These are phyloP conservation scores for Caenorhabditis drosophilae DNA, from an alignment of 2,888 invertebrate genomes.

Conservation along the genomic window DNA sequence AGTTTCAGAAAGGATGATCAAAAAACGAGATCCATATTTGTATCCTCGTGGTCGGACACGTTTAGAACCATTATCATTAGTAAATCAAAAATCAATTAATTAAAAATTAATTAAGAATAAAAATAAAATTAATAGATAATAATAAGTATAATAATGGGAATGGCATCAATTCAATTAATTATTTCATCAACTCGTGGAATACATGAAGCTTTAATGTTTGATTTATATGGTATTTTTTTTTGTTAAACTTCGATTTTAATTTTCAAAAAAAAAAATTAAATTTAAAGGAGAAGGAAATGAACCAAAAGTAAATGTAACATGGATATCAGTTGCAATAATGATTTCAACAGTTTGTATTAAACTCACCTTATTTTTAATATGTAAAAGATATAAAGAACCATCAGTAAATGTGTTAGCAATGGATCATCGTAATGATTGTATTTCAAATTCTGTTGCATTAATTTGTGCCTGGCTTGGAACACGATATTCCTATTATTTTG, in stretches of 20 bases:
- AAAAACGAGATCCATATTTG: conserved; percentile 69
- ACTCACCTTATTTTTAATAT: conserved; percentile 50
- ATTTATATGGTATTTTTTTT: conserved; percentile 5
- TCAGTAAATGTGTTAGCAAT: conserved; percentile 70
- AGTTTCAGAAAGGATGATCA: conserved; percentile 69
- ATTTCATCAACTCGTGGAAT: conserved; percentile 50
- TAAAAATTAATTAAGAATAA: neutral
- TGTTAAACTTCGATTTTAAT: too few species aligned
- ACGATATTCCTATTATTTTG: conserved; percentile 69
- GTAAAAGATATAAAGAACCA: conserved; percentile 55
- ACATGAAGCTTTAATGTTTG: conserved; percentile 6
- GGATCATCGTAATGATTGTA: conserved; percentile 72
- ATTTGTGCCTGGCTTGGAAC: conserved; percentile 68
- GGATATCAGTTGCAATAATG: conserved; percentile 62
- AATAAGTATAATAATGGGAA: conserved; percentile 71
- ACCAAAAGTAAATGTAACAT: conserved; percentile 47
- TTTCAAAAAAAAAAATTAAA: too few species aligned
- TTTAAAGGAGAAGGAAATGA: conserved; percentile 8
- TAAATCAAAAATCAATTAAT: conserved; percentile 35
- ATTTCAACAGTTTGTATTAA: conserved; percentile 61
- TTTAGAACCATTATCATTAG: conserved; percentile 71
- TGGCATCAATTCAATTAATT: conserved; percentile 70
- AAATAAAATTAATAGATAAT: conserved; percentile 53
- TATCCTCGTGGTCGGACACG: conserved; percentile 71
- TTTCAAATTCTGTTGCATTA: conserved; percentile 71